Base-by-base conservation (phyloP, 2,113 vertebrate species). In the Ursus arctos region DNA sequence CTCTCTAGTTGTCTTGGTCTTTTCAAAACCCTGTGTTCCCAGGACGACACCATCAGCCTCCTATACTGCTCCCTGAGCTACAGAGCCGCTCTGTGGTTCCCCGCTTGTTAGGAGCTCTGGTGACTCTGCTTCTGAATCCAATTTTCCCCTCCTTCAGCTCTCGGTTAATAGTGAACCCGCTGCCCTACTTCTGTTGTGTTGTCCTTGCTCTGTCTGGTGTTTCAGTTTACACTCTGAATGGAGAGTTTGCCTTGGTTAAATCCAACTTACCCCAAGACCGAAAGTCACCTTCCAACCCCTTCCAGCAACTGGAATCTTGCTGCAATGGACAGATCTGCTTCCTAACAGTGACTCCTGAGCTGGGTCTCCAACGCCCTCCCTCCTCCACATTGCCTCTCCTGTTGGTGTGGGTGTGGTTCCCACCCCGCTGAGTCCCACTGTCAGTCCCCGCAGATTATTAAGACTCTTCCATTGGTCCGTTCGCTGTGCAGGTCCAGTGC, bases 401-500 rank as follows among this genome's bases (percentile, higher is more conserved):
- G 57, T 18, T 2, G 12, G 49, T 2, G 59, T 43, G 76, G n/a
- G 33, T 6, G 53, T 0, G 3, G 10, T 36, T 67, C 10, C 51
- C 4, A 15, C 36, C 76, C 18, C 16, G 19, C 40, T 28, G 6
- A 24, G 33, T 31, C n/a, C 53, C 18, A 8, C 19, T 51, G 26
- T 80, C 28, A 8, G n/a, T 21, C 49, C 67, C 55, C 53, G 16
- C 0, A 31, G 40, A 18, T 55, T 22, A 2, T 21, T 6, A 69
- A 84, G 26, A 61, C 9, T 43, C 69, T 72, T 18, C 36, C 36
- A 33, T 40, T 7, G 49, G 28, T 59, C 12, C 8, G 36, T 28
- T 24, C 0, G 2, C 36, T 49, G 33, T 22, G 3, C 2, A 18
- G 28, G 65, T n/a, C 3, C 0, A 53, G 24, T 26, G 12, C 2